These are phyloP conservation scores for Acanthosoma haemorrhoidale DNA, from an alignment of 2,888 invertebrate genomes.

Conservation along the genomic window DNA sequence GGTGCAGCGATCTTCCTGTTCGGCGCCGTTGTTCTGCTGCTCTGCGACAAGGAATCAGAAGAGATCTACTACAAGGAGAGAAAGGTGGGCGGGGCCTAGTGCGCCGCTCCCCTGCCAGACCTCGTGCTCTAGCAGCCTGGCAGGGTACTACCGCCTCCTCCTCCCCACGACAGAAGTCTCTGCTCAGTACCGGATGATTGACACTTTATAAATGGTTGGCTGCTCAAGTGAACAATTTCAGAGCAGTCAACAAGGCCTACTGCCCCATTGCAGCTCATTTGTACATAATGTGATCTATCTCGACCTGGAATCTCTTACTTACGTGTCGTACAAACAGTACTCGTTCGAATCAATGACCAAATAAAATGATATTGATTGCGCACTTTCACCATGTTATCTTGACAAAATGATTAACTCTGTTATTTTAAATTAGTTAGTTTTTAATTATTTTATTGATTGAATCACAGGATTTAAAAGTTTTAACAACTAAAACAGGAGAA, in stretches of 20 bases:
- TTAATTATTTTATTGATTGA: background rate
- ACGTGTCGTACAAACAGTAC: background rate
- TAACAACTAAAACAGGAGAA: background rate
- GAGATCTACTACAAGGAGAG: constrained; percentile 97
- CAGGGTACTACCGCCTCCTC: constrained; percentile 34
- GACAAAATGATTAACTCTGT: background rate
- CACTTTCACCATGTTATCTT: no score
- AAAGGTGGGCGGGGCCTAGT: constrained; percentile 73
- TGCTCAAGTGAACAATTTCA: background rate
- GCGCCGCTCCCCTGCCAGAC: constrained; percentile 64
- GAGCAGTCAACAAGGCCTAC: background rate
- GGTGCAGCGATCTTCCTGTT: constrained; percentile 93
- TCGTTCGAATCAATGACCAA: background rate
- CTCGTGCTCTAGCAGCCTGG: constrained; percentile 54
- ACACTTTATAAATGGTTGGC: background rate
- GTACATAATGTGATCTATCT: constrained; percentile 11
- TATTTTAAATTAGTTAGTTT: background rate
- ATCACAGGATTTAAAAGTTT: background rate
- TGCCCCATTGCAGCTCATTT: background rate
- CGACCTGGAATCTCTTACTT: background rate
- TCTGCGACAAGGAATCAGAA: constrained; percentile 97
- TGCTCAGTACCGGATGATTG: background rate
- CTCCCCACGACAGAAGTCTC: background rate
- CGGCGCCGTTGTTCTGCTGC: constrained; percentile 84
- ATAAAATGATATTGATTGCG: background rate